A percentile compares a stretch with the other conserved stretches of the same genome.
These are phyloP conservation scores for Halcyon leucocephala DNA, from an alignment of 2,797 vertebrate species.

Conservation along the genomic window DNA sequence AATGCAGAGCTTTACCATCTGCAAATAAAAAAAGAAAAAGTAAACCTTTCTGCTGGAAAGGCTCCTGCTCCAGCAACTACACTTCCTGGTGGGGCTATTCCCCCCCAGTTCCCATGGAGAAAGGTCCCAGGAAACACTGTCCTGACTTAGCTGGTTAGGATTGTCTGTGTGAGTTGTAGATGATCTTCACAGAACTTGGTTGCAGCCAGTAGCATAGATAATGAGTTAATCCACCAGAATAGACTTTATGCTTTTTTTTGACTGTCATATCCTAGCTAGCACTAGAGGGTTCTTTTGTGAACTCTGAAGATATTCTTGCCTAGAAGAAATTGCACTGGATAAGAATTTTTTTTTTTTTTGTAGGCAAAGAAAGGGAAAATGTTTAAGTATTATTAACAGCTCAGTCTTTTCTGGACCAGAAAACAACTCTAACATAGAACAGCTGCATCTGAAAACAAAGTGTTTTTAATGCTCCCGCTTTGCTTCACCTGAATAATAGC, in stretches of 20 bases:
- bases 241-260: neutral
- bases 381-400: neutral
- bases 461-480: neutral
- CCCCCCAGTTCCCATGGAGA: neutral
- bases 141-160: neutral
- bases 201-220: neutral
- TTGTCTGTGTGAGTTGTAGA: neutral
- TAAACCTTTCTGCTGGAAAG: neutral
- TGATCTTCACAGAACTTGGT: neutral
- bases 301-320: neutral
- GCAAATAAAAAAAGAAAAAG: neutral
- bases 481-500: slow-evolving; percentile 59
- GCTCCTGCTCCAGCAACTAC: neutral
- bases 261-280: neutral
- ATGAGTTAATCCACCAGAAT: neutral
- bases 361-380: neutral
- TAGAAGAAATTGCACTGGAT: neutral
- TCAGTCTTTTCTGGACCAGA: slow-evolving; percentile 44
- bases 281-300: neutral
- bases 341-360: neutral
- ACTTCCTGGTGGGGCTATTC: neutral
- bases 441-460: slow-evolving; percentile 44
- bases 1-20: neutral
- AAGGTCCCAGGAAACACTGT: neutral
- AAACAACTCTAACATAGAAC: slow-evolving; percentile 48